Base-by-base conservation (phyloP, 1,140 invertebrate genomes). In the Oryctes rhinoceros region DNA sequence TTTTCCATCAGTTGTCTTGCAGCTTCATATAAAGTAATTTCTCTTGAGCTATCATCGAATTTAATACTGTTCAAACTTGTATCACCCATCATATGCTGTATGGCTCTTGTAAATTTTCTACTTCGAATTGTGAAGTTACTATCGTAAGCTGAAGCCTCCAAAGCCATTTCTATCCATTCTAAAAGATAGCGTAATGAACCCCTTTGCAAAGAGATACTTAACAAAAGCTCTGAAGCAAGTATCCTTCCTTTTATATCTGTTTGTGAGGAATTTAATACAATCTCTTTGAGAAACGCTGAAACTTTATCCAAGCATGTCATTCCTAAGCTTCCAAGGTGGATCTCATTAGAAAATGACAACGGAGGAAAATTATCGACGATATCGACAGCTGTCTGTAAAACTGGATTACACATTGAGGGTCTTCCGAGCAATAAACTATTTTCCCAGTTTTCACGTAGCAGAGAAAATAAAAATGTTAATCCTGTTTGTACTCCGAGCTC, bases 401-500 rank as follows among this genome's bases (percentile, higher is more conserved):
- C 91, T 82, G 92, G 90, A 86, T 90, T 90, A 82, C 91, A 92
- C 15, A 92, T 83, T 71, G 87, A 88, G 44, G 88, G 85, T 48
- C 84, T 83, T 37, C 86, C 87, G 76, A 86, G 71, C 49, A 85
- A 83, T 24, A 77, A 83, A 80, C 85, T 86, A 79, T 83, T 83
- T 86, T 89, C 85, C 92, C 92, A 93, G 84, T 91, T 92, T 84
- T 92, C 91, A 81, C 87, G 86, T 35, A 93, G 85, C 11, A 93
- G 83, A 18, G 91, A 89, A 86, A 93, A 93, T 15, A 93, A 81
- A 75, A 93, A 86, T 81, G 89, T 91, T 9, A 93, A 87, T 15
- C 92, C 92, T 79, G 92, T 92, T 86, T 90, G 90, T 0, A 93
- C 90, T 3, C 91, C 91, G 80, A 93, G 89, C 87, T 93, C 92